phyloP scores from a whole-genome alignment of 2,797 vertebrate species.

The Toxotes lorentzi region DNA sequence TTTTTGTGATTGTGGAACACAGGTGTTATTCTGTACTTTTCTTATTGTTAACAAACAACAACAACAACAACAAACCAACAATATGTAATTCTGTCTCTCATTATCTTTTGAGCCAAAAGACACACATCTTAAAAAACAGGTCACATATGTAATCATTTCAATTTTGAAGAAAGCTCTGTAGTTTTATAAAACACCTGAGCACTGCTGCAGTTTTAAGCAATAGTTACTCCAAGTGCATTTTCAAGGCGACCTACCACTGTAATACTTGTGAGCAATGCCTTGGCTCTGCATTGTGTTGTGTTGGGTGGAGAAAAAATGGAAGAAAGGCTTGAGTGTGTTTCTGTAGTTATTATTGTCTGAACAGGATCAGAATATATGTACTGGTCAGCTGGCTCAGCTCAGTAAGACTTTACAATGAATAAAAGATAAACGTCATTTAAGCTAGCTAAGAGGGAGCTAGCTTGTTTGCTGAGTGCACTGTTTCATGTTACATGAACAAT shows the following conservation, averaged over 20 bases:
- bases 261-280: background rate
- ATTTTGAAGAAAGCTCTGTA: background rate
- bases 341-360: background rate
- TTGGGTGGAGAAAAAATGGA: background rate
- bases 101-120: background rate
- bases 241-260: background rate
- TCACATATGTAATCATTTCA: constrained; percentile 9
- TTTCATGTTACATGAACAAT: background rate
- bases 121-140: background rate
- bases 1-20: background rate
- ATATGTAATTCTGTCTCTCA: background rate
- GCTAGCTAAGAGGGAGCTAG: background rate
- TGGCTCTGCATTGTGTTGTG: background rate
- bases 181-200: background rate
- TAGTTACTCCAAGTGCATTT: background rate
- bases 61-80: constrained; percentile 6
- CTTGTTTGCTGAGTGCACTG: background rate
- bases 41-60: background rate
- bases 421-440: background rate
- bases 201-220: background rate
- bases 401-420: background rate
- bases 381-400: background rate
- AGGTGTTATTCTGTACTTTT: background rate
- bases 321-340: background rate
- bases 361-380: background rate